Evolutionary conservation across 2,113 vertebrate genomes (phyloP).

Genomic region (Elanoides forficatus): DNA sequence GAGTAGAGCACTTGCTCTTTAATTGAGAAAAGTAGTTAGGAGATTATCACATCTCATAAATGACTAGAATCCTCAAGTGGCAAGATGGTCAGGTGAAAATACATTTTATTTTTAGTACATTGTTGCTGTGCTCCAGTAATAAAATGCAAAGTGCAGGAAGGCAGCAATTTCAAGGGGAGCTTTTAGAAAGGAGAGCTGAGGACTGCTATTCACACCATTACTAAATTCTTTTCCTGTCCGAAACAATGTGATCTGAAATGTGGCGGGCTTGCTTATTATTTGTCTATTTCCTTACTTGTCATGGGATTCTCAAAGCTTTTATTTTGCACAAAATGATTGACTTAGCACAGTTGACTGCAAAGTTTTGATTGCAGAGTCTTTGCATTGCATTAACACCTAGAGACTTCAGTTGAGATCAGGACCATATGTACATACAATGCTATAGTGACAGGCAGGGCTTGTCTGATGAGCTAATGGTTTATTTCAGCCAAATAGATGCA

Average conservation of each 20-base stretch:
- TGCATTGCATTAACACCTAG: slow-evolving; percentile 24
- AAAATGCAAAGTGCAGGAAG: slow-evolving; percentile 43
- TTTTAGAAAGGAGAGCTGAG: background rate
- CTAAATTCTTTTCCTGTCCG: background rate
- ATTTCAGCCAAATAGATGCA: slow-evolving; percentile 2
- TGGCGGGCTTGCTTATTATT: background rate
- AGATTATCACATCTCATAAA: slow-evolving; percentile 35
- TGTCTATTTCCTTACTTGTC: background rate
- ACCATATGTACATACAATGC: background rate
- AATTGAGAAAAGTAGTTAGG: slow-evolving; percentile 23
- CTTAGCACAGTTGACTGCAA: background rate
- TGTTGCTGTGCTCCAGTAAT: slow-evolving; percentile 4
- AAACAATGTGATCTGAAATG: background rate
- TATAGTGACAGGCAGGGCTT: background rate
- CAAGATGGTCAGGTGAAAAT: slow-evolving; percentile 1
- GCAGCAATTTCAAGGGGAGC: background rate
- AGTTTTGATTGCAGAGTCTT: slow-evolving; percentile 11
- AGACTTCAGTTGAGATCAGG: slow-evolving; percentile 13
- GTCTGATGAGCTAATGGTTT: background rate
- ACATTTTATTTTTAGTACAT: slow-evolving; percentile 55
- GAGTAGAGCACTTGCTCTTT: background rate
- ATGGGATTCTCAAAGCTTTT: background rate
- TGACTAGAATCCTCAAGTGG: background rate
- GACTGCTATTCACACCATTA: background rate
- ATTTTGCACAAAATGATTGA: background rate